Percentiles rank a stretch among this genome's conserved stretches.
Evolutionary conservation across 2,113 vertebrate species (phyloP).

Genomic region (Pseudopodoces humilis): DNA sequence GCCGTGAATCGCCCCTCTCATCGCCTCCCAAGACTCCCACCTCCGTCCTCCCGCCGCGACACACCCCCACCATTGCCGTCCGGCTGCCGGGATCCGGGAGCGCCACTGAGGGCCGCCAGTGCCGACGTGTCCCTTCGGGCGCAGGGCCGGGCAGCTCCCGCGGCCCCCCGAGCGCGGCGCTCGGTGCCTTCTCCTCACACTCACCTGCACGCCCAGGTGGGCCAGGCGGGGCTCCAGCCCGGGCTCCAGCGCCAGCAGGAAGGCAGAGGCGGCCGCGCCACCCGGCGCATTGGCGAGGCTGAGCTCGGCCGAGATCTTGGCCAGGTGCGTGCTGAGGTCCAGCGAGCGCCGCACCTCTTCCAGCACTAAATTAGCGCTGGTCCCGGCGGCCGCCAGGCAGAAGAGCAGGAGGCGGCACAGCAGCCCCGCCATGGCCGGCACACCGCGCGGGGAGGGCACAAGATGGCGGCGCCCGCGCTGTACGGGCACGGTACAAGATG

Average conservation of each 20-base stretch:
- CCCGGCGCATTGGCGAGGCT: slow-evolving; percentile 78
- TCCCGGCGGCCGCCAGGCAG: slow-evolving; percentile 38
- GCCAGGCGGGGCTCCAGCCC: slow-evolving; percentile 85
- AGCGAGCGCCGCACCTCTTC: slow-evolving; percentile 91
- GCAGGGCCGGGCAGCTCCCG: neutral
- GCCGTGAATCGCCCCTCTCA: neutral
- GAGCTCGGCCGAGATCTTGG: slow-evolving; percentile 89
- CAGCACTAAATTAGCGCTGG: slow-evolving; percentile 74
- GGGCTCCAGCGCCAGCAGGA: slow-evolving; percentile 86
- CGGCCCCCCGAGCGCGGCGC: neutral
- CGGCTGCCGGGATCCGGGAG: neutral
- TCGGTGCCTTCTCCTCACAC: neutral
- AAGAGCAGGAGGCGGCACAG: slow-evolving; percentile 46
- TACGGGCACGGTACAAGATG: neutral
- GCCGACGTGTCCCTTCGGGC: slow-evolving; percentile 19
- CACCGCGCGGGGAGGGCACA: neutral
- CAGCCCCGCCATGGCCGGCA: slow-evolving; percentile 65
- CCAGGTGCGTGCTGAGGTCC: slow-evolving; percentile 91
- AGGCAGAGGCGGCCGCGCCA: slow-evolving; percentile 73
- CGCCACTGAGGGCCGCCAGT: neutral
- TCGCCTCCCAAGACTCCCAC: neutral
- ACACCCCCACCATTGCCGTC: neutral
- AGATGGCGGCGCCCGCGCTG: slow-evolving; percentile 24
- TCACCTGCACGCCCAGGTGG: slow-evolving; percentile 89
- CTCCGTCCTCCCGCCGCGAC: rapidly evolving